These are phyloP conservation scores for Pachypanchax playfairii DNA, from an alignment of 2,113 vertebrate species.

Conservation along the genomic window DNA sequence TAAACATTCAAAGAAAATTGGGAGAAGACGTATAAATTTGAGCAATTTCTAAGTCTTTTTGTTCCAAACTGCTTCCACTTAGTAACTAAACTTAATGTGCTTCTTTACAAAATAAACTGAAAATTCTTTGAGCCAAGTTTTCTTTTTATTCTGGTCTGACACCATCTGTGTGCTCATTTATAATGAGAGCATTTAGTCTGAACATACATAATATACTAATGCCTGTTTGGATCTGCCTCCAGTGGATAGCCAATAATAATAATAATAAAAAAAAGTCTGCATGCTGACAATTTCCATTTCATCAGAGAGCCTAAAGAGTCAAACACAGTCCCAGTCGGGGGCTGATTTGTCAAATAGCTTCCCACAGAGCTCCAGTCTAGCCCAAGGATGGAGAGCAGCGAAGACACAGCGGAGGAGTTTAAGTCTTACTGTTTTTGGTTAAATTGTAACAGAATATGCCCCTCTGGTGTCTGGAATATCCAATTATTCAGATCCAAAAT, in stretches of 20 bases:
- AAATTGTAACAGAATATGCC: constrained; percentile 36
- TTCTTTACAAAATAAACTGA: constrained; percentile 1
- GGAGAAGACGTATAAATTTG: not conserved
- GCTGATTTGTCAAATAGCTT: constrained; percentile 71
- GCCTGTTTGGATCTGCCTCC: constrained; percentile 16
- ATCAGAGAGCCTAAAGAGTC: constrained; percentile 85
- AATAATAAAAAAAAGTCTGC: constrained; percentile 47
- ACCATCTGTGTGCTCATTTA: constrained; percentile 8
- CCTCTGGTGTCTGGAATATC: constrained; percentile 25
- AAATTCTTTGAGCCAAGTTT: not conserved
- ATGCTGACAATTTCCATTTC: constrained; percentile 85
- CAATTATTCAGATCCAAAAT: constrained; percentile 52
- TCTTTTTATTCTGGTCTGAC: constrained; percentile 2
- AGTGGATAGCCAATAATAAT: constrained; percentile 35
- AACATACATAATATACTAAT: constrained; percentile 12
- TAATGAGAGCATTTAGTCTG: constrained; percentile 11
- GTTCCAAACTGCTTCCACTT: not conserved
- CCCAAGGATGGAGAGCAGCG: constrained; percentile 48
- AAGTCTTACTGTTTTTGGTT: constrained; percentile 42
- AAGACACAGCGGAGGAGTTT: constrained; percentile 35
- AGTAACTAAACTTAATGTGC: not conserved
- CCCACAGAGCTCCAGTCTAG: constrained; percentile 71
- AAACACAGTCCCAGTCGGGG: constrained; percentile 83
- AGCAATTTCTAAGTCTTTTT: not conserved
- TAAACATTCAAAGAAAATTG: not conserved